These are phyloP conservation scores for Agapostemon virescens DNA, from an alignment of 2,888 invertebrate species.

Conservation along the genomic window DNA sequence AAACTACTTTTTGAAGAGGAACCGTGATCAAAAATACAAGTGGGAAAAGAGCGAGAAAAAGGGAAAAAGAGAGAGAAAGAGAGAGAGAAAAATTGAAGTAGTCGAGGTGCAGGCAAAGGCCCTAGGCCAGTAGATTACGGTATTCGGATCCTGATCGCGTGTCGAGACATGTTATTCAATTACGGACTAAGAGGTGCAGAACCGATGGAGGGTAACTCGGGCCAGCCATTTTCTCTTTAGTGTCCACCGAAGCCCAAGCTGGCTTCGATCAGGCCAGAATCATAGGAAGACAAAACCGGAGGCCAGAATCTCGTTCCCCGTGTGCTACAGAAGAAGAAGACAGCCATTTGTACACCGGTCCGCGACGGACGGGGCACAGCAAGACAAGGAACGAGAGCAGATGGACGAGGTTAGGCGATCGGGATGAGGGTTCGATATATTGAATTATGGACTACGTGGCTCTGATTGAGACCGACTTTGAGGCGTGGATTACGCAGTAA, in stretches of 20 bases:
- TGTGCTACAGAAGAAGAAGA: conserved; percentile 16
- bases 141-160: conserved; percentile 70
- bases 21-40: conserved; percentile 2
- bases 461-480: conserved; percentile 72
- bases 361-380: conserved; percentile 22
- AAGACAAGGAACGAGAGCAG: conserved; percentile 34
- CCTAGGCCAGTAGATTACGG: conserved; percentile 64
- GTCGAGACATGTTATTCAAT: conserved; percentile 77
- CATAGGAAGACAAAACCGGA: conserved; percentile 72
- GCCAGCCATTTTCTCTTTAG: conserved; percentile 58
- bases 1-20: no score
- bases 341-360: conserved; percentile 10
- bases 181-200: conserved; percentile 74
- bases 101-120: conserved; percentile 60
- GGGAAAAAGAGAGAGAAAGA: neutral
- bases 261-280: conserved; percentile 62
- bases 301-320: conserved; percentile 37
- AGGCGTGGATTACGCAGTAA: conserved; percentile 70
- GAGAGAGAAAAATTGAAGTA: conserved; percentile 60
- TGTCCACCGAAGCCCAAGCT: conserved; percentile 59
- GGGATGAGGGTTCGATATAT: conserved; percentile 72
- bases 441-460: conserved; percentile 72
- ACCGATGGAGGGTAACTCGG: conserved; percentile 66
- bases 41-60: neutral
- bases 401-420: conserved; percentile 49